A percentile compares a stretch with the other conserved stretches of the same genome.
These are phyloP conservation scores for Frankliniella intonsa DNA, from an alignment of 2,888 invertebrate genomes.

Conservation along the genomic window DNA sequence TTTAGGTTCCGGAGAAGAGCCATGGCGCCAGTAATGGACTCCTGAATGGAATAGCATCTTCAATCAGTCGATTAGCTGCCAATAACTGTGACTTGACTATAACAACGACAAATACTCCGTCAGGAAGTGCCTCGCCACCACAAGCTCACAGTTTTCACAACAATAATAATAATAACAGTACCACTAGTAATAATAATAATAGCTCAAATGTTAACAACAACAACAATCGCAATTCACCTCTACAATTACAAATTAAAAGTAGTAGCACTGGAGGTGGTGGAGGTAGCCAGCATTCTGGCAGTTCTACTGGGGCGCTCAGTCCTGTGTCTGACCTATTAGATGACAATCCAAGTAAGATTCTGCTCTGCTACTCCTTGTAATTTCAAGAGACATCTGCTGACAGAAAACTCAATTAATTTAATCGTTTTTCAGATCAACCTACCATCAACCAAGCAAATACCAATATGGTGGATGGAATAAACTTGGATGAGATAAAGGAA, in stretches of 20 bases:
- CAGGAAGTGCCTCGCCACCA: slow-evolving; percentile 34
- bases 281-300: background rate
- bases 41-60: slow-evolving; percentile 35
- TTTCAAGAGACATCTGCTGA: background rate
- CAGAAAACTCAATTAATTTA: background rate
- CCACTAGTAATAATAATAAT: slow-evolving; percentile 34
- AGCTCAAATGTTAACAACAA: slow-evolving; percentile 33
- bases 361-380: slow-evolving; percentile 33
- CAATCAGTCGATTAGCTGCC: slow-evolving; percentile 59
- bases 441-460: slow-evolving; percentile 91
- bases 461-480: slow-evolving; percentile 93
- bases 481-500: slow-evolving; percentile 96
- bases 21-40: slow-evolving; percentile 32
- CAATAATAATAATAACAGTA: slow-evolving; percentile 34
- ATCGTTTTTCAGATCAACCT: slow-evolving; percentile 67
- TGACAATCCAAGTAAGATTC: slow-evolving; percentile 30
- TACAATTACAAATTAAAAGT: background rate
- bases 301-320: slow-evolving; percentile 2
- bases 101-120: slow-evolving; percentile 58
- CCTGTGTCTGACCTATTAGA: slow-evolving; percentile 1
- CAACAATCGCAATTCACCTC: slow-evolving; percentile 45
- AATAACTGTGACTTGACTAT: slow-evolving; percentile 79
- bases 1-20: background rate
- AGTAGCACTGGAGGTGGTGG: slow-evolving; percentile 2
- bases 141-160: slow-evolving; percentile 30